A percentile compares a stretch with the other conserved stretches of the same genome.
Evolutionary conservation across 1,140 invertebrate species (phyloP).

Genomic region (Trissolcus basalis): DNA sequence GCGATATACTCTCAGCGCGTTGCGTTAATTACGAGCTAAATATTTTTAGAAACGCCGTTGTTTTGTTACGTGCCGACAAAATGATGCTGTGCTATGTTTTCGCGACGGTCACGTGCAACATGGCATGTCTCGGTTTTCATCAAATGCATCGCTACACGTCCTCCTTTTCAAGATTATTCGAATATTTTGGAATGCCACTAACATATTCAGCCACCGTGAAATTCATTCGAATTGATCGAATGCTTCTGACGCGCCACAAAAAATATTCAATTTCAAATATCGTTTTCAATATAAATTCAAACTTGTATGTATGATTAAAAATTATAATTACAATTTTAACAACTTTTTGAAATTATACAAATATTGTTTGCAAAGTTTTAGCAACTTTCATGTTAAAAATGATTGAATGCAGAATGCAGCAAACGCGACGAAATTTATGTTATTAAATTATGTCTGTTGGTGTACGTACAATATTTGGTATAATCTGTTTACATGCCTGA

Average conservation of each 20-base stretch:
- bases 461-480: constrained; percentile 30
- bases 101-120: constrained; percentile 9
- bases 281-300: too few species aligned
- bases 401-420: not conserved
- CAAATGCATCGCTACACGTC: constrained; percentile 3
- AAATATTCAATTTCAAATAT: not conserved
- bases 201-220: not conserved
- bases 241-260: too few species aligned
- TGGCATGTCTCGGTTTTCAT: not conserved
- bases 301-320: too few species aligned
- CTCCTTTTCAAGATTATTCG: not conserved
- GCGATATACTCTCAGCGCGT: constrained; percentile 1
- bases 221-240: not conserved
- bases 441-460: constrained; percentile 10
- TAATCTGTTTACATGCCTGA: constrained; percentile 47
- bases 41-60: constrained; percentile 21
- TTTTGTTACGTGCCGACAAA: constrained; percentile 25
- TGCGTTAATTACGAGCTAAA: constrained; percentile 36
- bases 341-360: too few species aligned
- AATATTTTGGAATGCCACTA: not conserved
- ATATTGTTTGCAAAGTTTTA: too few species aligned
- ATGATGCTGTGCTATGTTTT: constrained; percentile 9
- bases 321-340: too few species aligned
- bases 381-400: too few species aligned
- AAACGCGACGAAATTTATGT: not conserved